Base-by-base conservation (phyloP, 1,140 invertebrate species). In the Cydia strobilella region DNA sequence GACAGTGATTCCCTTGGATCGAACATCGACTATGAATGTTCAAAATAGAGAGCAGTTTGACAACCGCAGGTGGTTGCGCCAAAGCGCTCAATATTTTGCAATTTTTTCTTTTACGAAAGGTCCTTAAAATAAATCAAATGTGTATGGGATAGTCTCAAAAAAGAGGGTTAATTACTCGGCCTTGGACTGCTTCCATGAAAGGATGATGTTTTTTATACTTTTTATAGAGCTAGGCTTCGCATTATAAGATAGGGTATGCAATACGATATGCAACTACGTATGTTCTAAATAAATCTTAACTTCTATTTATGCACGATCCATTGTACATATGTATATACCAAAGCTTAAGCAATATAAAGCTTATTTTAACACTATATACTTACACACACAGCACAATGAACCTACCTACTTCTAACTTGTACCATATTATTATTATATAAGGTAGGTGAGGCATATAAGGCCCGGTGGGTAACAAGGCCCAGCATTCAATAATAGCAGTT, bases 101-200 rank as follows among this genome's bases (percentile, higher is more conserved):
- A 91, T 91, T 89, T 91, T 84, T 90, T 87, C 81, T 84, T 91
- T 91, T 87, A 88, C 83, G 85, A 89, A 87, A 85, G 84, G 86
- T 82, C 85, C 84, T 85, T 83, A 86, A 84, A 89, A 93, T 93
- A 93, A 93, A 93, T 93, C 91, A 93, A 93, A 93, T 88, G 86
- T 86, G 84, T 88, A 88, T 84, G 86, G 90, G 84, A 82, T 82
- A 82, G 84, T 84, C 83, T 83, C 86, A 91, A 93, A 92, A 91
- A 93, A 81, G 81, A 80, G 82, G 82, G 88, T 91, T 91, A 91
- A 91, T 93, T 90, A 91, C 89, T 88, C 81, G 80, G 63, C 78
- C 82, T 86, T 82, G 80, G 79, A 80, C 80, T 77, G 82, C 74
- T 91, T 87, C 86, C 79, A 82, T 89, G 86, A 90, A 91, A 87